Evolutionary conservation across 2,888 invertebrate genomes (phyloP).

Genomic region (Zootermopsis nevadensis): DNA sequence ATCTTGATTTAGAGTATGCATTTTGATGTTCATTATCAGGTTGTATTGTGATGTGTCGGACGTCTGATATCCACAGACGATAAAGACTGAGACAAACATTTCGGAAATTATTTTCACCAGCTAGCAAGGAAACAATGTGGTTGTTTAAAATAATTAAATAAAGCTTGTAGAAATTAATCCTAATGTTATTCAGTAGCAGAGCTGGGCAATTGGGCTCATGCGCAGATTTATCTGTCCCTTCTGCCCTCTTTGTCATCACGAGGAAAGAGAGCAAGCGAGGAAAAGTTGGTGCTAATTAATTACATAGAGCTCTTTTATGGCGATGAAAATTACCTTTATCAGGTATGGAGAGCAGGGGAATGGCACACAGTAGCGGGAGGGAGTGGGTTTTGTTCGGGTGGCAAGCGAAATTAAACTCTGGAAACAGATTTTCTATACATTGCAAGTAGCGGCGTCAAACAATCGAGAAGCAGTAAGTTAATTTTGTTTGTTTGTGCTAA

Average conservation of each 20-base stretch:
- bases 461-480: slow-evolving; percentile 8
- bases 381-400: neutral
- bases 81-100: too few species aligned
- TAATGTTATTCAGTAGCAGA: neutral
- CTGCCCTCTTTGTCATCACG: neutral
- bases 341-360: slow-evolving; percentile 19
- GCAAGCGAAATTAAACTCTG: slow-evolving; percentile 25
- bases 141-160: slow-evolving; percentile 9
- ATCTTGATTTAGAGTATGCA: too few species aligned
- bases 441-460: neutral
- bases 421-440: slow-evolving; percentile 8
- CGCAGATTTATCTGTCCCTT: neutral
- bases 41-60: too few species aligned
- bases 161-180: neutral
- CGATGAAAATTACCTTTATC: slow-evolving; percentile 45
- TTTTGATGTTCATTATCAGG: too few species aligned
- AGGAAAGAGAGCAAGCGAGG: slow-evolving; percentile 12
- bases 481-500: neutral
- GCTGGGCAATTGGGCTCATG: neutral
- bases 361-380: neutral
- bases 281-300: slow-evolving; percentile 45
- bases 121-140: neutral
- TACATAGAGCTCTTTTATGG: slow-evolving; percentile 47
- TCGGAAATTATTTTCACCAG: too few species aligned
- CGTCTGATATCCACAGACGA: too few species aligned